Evolutionary conservation across 2,113 vertebrate species (phyloP).

Genomic region (Notothenia coriiceps): DNA sequence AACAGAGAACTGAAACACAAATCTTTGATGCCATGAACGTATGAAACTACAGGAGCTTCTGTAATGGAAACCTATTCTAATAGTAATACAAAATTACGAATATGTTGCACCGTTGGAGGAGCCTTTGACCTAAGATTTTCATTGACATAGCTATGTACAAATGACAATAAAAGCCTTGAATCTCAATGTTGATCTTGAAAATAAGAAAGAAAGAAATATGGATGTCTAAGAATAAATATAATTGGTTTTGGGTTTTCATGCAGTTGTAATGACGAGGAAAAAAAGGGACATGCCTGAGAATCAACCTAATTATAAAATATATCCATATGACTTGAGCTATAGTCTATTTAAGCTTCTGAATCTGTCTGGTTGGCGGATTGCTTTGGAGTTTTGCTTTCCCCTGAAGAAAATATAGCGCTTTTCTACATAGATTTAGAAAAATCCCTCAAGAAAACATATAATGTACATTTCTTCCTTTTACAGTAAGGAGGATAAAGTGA

Average conservation of each 20-base stretch:
- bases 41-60: not conserved
- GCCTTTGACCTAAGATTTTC: too few relatives aligned
- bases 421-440: not conserved
- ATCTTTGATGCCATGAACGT: not conserved
- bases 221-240: not conserved
- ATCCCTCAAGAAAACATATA: not conserved
- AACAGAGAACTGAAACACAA: conserved; percentile 20
- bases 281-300: not conserved
- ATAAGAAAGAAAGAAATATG: not conserved
- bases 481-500: not conserved
- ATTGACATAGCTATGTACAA: too few relatives aligned
- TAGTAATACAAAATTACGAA: too few relatives aligned
- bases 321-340: not conserved
- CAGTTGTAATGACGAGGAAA: not conserved
- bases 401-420: not conserved
- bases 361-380: not conserved
- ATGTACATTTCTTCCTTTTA: not conserved
- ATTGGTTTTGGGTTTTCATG: not conserved
- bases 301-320: not conserved
- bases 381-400: conserved; percentile 23
- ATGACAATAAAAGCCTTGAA: too few relatives aligned
- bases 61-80: not conserved
- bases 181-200: not conserved
- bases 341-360: not conserved
- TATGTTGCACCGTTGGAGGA: too few relatives aligned